phyloP scores from a whole-genome alignment of 2,113 vertebrate species.

The Sander lucioperca region DNA sequence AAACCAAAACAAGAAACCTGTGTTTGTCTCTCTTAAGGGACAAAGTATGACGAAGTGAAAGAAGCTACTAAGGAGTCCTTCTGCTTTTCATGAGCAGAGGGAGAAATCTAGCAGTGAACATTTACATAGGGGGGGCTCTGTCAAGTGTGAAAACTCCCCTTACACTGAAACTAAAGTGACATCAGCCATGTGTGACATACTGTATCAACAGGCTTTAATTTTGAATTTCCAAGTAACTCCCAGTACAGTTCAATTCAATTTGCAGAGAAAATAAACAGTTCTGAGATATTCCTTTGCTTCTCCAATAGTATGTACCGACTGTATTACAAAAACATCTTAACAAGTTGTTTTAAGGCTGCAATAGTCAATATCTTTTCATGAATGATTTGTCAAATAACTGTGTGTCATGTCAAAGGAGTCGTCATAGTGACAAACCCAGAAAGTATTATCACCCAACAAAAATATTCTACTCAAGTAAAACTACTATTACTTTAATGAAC shows the following conservation, averaged over 20 bases:
- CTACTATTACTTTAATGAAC: too few relatives aligned
- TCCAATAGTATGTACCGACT: not conserved
- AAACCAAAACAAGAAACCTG: not conserved
- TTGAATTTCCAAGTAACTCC: not conserved
- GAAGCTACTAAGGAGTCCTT: not conserved
- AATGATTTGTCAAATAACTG: too few relatives aligned
- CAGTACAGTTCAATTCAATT: not conserved
- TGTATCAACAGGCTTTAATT: too few relatives aligned
- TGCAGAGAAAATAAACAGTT: not conserved
- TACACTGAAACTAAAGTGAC: not conserved
- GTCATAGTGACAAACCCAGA: too few relatives aligned
- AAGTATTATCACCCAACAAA: too few relatives aligned
- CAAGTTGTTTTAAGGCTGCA: too few relatives aligned
- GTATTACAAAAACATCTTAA: not conserved
- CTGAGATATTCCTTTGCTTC: not conserved
- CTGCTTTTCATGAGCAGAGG: constrained; percentile 45
- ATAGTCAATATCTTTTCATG: too few relatives aligned
- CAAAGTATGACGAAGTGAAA: constrained; percentile 50
- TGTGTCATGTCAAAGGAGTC: too few relatives aligned
- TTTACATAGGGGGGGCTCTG: not conserved
- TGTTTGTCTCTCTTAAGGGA: not conserved
- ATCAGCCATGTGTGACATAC: not conserved
- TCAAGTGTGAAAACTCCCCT: not conserved
- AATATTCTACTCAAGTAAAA: too few relatives aligned
- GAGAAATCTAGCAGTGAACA: not conserved